These are phyloP conservation scores for Drosophila pullipes DNA, from an alignment of 2,888 invertebrate genomes.

Conservation along the genomic window DNA sequence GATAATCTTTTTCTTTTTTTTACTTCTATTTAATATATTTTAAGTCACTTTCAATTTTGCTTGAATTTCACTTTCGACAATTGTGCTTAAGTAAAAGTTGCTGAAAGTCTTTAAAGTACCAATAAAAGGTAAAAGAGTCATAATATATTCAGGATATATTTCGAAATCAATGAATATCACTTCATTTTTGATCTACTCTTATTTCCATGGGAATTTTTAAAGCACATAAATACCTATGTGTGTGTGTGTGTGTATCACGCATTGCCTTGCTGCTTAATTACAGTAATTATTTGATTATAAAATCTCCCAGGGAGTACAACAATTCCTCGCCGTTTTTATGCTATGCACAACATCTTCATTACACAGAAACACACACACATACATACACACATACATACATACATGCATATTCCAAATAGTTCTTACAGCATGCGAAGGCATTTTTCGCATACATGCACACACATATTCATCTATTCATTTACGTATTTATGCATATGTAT, in stretches of 20 bases:
- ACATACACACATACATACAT: conserved; percentile 1
- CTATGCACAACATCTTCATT: conserved; percentile 25
- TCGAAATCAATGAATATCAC: neutral
- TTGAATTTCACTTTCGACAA: neutral
- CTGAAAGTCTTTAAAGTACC: neutral
- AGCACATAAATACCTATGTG: neutral
- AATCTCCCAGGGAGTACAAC: conserved; percentile 74
- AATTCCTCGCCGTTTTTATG: conserved; percentile 47
- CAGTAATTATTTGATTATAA: conserved; percentile 78
- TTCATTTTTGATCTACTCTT: neutral
- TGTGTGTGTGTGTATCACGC: conserved; percentile 11
- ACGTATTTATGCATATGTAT: conserved; percentile 14
- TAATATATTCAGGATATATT: conserved; percentile 57
- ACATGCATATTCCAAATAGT: conserved; percentile 33
- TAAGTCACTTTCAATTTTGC: neutral
- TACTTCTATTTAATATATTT: neutral
- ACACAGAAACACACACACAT: neutral
- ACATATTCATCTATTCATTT: neutral
- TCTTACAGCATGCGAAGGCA: conserved; percentile 38
- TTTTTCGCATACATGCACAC: conserved; percentile 5
- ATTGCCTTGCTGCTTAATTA: conserved; percentile 68
- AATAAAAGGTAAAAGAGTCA: conserved; percentile 18
- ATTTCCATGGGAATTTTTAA: conserved; percentile 25
- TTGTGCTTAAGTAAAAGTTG: neutral
- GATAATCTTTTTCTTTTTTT: neutral